Evolutionary conservation across 1,140 invertebrate species (phyloP).

Genomic region (Hyles euphorbiae): DNA sequence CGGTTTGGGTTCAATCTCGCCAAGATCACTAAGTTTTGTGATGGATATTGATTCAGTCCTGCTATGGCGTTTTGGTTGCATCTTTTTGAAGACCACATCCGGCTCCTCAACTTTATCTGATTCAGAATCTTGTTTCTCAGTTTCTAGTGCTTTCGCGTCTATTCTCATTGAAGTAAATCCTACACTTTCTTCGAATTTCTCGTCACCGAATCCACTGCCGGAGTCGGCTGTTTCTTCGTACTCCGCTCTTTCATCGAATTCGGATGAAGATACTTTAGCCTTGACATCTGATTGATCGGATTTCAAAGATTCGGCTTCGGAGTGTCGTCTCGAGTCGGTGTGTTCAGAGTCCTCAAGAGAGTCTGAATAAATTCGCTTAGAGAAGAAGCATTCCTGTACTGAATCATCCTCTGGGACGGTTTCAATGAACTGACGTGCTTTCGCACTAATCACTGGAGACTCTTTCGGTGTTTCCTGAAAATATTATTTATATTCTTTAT

Average conservation of each 20-base stretch:
- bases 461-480: slow-evolving; percentile 56
- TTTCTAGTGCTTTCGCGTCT: slow-evolving; percentile 42
- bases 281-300: slow-evolving; percentile 72
- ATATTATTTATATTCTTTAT: too few species aligned
- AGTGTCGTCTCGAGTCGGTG: slow-evolving; percentile 69
- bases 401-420: slow-evolving; percentile 74
- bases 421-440: slow-evolving; percentile 74
- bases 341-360: slow-evolving; percentile 74
- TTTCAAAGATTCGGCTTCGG: slow-evolving; percentile 72
- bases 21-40: slow-evolving; percentile 61
- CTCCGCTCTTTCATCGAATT: slow-evolving; percentile 70
- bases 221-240: slow-evolving; percentile 66
- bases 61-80: slow-evolving; percentile 67
- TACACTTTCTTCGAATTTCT: slow-evolving; percentile 70
- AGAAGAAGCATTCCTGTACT: slow-evolving; percentile 75
- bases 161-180: slow-evolving; percentile 62
- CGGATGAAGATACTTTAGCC: slow-evolving; percentile 66
- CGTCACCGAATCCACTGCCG: slow-evolving; percentile 67
- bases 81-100: slow-evolving; percentile 66
- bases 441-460: slow-evolving; percentile 70
- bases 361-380: slow-evolving; percentile 73
- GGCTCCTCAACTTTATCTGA: slow-evolving; percentile 54
- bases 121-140: slow-evolving; percentile 56
- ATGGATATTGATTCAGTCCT: slow-evolving; percentile 71
- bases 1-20: slow-evolving; percentile 48